phyloP scores from a whole-genome alignment of 2,113 vertebrate genomes.

The Fulmarus glacialis region DNA sequence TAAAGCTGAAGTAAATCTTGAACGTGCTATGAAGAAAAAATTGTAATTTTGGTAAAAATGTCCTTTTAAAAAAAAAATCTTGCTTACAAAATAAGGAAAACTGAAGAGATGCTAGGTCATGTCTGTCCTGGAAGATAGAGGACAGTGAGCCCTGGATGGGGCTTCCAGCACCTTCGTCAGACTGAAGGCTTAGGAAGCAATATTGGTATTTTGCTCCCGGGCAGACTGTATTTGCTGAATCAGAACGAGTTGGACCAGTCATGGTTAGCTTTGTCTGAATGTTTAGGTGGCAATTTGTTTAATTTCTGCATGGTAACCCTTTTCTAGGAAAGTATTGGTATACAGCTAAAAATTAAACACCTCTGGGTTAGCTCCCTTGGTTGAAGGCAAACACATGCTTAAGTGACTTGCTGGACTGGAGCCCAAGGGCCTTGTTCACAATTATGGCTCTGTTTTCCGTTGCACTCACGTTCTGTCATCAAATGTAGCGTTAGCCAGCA shows the following conservation, averaged over 20 bases:
- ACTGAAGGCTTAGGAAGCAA: background rate
- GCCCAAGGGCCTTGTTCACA: background rate
- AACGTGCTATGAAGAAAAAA: background rate
- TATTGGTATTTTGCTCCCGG: background rate
- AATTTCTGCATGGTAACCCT: background rate
- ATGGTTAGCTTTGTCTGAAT: background rate
- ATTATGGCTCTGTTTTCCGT: background rate
- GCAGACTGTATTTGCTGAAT: background rate
- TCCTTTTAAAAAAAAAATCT: background rate
- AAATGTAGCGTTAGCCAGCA: background rate
- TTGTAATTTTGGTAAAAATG: background rate
- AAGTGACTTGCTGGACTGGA: constrained; percentile 30
- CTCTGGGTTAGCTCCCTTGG: background rate
- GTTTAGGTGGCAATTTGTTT: constrained; percentile 23
- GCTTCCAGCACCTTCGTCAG: background rate
- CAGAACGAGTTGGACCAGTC: background rate
- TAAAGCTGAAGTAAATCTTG: background rate
- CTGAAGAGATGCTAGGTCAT: background rate
- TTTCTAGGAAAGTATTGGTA: constrained; percentile 13
- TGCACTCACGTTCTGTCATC: background rate
- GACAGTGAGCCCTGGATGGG: background rate
- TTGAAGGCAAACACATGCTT: constrained; percentile 49
- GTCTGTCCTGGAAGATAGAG: background rate
- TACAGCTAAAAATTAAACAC: background rate
- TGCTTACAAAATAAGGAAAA: background rate